Evolutionary conservation across 2,113 vertebrate species (phyloP), one percentile per base, ranked within the genome.

Genomic region (Capreolus pygargus): DNA sequence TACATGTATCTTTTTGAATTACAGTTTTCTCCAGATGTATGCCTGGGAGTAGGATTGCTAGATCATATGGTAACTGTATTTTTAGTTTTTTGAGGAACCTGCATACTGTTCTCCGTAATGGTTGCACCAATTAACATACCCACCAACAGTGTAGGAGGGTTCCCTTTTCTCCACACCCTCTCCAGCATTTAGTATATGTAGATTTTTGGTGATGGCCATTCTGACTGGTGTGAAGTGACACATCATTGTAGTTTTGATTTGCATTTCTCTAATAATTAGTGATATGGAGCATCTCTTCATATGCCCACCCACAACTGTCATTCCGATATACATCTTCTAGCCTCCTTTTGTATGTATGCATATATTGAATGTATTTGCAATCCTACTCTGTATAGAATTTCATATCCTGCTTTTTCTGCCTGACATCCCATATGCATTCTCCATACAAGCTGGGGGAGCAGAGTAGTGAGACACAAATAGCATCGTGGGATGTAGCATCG

Each of bases 311-410:
- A 54, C 50, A n/a, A 14, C 25, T 11, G 28, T 15, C 15, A 0
- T 36, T 15, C 25, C 1, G 7, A 27, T 2, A 28, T 5, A 36
- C 0, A 0, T 39, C 74, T 54, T 61, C 39, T n/a, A 0, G 55
- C 25, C 16, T 16, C 47, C 82, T 89, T 93, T 11, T 6, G 9
- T 11, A 28, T 19, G 10, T 6, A 1, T 7, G 39, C 60, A 6
- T 14, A 25, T 5, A 45, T 39, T 64, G 45, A 11, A 23, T 0
- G n/a, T 6, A 1, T 61, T 16, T 79, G 27, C n/a, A 25, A 21
- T 30, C 83, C 64, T 55, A 13, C 52, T 4, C 7, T 7, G 3
- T 5, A 12, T 28, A 23, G 84, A 54, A 17, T 52, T 83, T 70
- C 19, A 43, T 52, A 2, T n/a, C 67, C 60, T 86, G 91, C 47